Base-by-base conservation (phyloP, 1,140 invertebrate genomes). In the Sycophaga agraensis region DNA sequence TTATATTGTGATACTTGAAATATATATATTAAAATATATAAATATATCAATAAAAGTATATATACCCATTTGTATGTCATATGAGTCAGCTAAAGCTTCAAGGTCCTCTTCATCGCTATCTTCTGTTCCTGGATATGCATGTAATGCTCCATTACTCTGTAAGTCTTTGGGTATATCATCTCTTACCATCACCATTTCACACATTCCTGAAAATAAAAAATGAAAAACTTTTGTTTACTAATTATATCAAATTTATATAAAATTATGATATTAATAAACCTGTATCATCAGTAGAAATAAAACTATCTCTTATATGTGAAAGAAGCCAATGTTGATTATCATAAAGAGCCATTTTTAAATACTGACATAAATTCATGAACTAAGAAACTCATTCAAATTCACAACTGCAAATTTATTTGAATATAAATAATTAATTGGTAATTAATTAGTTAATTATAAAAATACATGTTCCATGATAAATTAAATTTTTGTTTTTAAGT, bases 211-310 rank as follows among this genome's bases (percentile, higher is more conserved):
- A 50, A 56, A 64, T 26, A 46, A 65, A 63, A 59, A 7, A 31
- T 14, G 16, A n/a, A 17, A 31, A 59, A 51, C n/a, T 17, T 16
- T n/a, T 4, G 61, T 78, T n/a, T n/a, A n/a, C n/a, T n/a, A n/a
- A n/a, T n/a, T n/a, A n/a, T 60, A 56, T 45, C 4, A 45, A 4
- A 28, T 2, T 8, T 2, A 26, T 28, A 48, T 11, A 48, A n/a
- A 48, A 31, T 31, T 49, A 34, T 49, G 72, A 28, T 16, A 19
- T 28, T 46, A 50, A 50, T 59, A 59, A 84, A 84, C 92, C 92
- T 71, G 93, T 95, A 78, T 97, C 94, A 82, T 98, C 95, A 26
- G 92, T 94, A n/a, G 91, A 92, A 69, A 96, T 93, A 78, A 95
- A 97, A 17, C 93, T 95, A 76, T 96, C 94, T 57, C 92, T 84